These are phyloP conservation scores for Ataeniobius toweri DNA, from an alignment of 2,797 vertebrate genomes.

Conservation along the genomic window DNA sequence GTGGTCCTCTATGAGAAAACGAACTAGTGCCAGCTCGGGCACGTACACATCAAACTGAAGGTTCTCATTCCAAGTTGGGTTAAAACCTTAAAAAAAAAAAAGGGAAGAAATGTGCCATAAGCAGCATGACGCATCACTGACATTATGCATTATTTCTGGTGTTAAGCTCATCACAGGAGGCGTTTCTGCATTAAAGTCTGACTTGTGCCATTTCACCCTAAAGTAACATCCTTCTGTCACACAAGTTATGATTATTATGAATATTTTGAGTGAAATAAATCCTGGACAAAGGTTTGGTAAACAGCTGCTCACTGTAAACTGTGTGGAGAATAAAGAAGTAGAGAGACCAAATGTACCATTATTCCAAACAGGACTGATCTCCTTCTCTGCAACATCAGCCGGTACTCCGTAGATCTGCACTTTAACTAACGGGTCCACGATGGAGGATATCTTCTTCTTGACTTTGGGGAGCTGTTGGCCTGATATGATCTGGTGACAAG, in stretches of 20 bases:
- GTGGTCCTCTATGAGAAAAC: slow-evolving; percentile 90
- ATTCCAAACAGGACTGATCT: slow-evolving; percentile 83
- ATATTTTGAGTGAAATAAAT: no score
- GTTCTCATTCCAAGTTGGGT: slow-evolving; percentile 88
- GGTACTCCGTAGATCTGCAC: slow-evolving; percentile 87
- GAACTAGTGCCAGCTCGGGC: slow-evolving; percentile 88
- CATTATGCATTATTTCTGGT: neutral
- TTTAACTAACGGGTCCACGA: slow-evolving; percentile 90
- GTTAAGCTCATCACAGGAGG: neutral
- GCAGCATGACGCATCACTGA: neutral
- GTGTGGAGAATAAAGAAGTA: neutral
- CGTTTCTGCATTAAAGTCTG: no score
- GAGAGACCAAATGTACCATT: slow-evolving; percentile 79
- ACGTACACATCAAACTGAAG: slow-evolving; percentile 88
- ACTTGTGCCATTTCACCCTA: no score
- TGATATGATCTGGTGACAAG: slow-evolving; percentile 85
- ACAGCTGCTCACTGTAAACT: no score
- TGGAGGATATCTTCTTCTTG: slow-evolving; percentile 85
- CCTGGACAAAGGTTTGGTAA: neutral
- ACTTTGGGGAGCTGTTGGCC: slow-evolving; percentile 96
- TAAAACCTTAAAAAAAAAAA: slow-evolving; percentile 83
- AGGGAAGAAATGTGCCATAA: neutral
- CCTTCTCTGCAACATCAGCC: slow-evolving; percentile 79
- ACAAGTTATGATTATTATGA: no score
- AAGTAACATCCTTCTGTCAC: neutral